A percentile compares a stretch with the other conserved stretches of the same genome.
phyloP scores from a whole-genome alignment of 2,113 vertebrate species.

The Caloenas nicobarica region DNA sequence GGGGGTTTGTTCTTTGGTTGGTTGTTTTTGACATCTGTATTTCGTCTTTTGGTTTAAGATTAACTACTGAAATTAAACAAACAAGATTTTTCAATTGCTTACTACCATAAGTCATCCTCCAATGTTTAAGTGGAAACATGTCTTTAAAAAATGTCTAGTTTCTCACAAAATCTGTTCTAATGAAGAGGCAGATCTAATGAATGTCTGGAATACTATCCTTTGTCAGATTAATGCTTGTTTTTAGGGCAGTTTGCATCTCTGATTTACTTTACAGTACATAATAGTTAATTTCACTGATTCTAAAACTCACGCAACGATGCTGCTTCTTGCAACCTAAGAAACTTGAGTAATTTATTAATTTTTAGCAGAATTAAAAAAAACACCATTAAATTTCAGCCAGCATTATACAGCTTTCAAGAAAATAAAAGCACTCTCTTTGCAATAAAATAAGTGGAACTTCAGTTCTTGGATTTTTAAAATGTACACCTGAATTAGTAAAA shows the following conservation, averaged over 20 bases:
- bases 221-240: background rate
- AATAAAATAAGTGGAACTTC: background rate
- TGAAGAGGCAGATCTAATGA: background rate
- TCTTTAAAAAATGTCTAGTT: background rate
- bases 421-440: background rate
- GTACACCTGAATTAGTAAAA: background rate
- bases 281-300: background rate
- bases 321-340: background rate
- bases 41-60: background rate
- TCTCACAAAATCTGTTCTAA: background rate
- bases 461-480: background rate
- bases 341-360: background rate
- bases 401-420: background rate
- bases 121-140: background rate
- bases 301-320: background rate
- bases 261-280: background rate
- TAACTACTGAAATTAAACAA: background rate
- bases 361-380: background rate
- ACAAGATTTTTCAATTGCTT: background rate
- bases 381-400: background rate
- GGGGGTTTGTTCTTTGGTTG: too few species aligned
- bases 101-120: background rate
- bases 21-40: background rate
- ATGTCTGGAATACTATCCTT: background rate
- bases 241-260: background rate